Percentiles rank a stretch among this genome's conserved stretches.
Evolutionary conservation across 1,140 invertebrate genomes (phyloP).

Genomic region (Pseudobourletiella spinata): DNA sequence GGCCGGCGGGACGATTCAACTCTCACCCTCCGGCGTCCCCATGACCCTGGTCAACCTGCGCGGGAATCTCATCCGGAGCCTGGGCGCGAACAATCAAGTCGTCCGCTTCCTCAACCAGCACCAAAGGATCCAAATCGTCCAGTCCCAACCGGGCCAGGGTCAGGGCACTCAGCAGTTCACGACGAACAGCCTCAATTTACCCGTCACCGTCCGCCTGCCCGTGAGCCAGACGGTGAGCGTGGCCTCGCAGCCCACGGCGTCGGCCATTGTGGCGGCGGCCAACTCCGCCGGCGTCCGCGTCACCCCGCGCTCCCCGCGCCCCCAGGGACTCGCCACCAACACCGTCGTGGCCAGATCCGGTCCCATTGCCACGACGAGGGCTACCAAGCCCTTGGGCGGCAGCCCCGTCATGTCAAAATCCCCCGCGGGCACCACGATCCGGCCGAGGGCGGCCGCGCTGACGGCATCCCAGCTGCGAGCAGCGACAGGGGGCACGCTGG

Average conservation of each 20-base stretch:
- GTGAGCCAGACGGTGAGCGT: neutral
- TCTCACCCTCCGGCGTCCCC: neutral
- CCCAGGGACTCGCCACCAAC: slow-evolving; percentile 6
- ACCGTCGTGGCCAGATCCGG: slow-evolving; percentile 18
- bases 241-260: slow-evolving; percentile 17
- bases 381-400: neutral
- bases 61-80: neutral
- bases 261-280: slow-evolving; percentile 24
- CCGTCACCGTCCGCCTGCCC: slow-evolving; percentile 25
- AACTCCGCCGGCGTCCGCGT: slow-evolving; percentile 9
- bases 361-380: slow-evolving; percentile 17
- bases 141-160: slow-evolving; percentile 8
- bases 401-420: slow-evolving; percentile 6
- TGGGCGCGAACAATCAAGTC: slow-evolving; percentile 18
- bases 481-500: too few relatives aligned
- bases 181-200: slow-evolving; percentile 12
- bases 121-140: slow-evolving; percentile 23
- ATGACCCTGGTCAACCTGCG: slow-evolving; percentile 17
- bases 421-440: neutral
- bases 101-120: slow-evolving; percentile 20
- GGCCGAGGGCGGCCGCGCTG: slow-evolving; percentile 13
- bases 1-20: neutral
- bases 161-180: neutral
- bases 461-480: slow-evolving; percentile 20
- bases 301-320: slow-evolving; percentile 2